Base-by-base conservation (phyloP, 2,888 invertebrate species). In the Trachelus stipa region DNA sequence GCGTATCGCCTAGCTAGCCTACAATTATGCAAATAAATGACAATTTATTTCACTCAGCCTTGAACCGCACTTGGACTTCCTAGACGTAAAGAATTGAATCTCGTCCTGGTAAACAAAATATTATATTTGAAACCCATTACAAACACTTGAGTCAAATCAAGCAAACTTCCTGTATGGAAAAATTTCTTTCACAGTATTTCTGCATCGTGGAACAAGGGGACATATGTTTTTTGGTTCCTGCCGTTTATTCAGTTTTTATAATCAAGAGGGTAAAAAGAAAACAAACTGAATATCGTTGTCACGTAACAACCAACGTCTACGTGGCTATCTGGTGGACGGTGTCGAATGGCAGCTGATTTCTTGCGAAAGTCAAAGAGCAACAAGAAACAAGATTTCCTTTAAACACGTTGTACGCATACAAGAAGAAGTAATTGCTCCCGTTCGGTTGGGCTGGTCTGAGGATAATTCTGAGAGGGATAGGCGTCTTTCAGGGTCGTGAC, bases 401-500 rank as follows among this genome's bases (percentile, higher is more conserved):
- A 56, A 56, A 23, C 56, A 56, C 56, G 56, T 23, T 56, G 9
- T 9, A 56, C 56, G 56, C 56, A 15, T 56, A 23, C 23, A 23
- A 56, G 56, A 37, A 37, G 37, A 23, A 23, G 23, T 15, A 56
- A 56, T 56, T 23, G 56, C 56, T 23, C 56, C 23, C 56, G 56
- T 56, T 9, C 15, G 1, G 23, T 56, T 56, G 56, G 56, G 56
- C 23, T 23, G 56, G 3, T 56, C 56, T 23, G 4, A 56, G 23
- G 56, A 56, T 56, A 23, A 56, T 2, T 23, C 56, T 56, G 23
- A 56, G 56, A 56, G 23, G 23, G 74, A 74, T 30, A 34, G 74
- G 31, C 23, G 74, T 30, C 11, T 74, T 74, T 74, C 74, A 74
- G 74, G 74, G 74, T 74, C 74, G 74, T 34, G 31, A 35, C 30